Conservation (phyloP, 2,888 invertebrate species). For the Boloria selene region DNA sequence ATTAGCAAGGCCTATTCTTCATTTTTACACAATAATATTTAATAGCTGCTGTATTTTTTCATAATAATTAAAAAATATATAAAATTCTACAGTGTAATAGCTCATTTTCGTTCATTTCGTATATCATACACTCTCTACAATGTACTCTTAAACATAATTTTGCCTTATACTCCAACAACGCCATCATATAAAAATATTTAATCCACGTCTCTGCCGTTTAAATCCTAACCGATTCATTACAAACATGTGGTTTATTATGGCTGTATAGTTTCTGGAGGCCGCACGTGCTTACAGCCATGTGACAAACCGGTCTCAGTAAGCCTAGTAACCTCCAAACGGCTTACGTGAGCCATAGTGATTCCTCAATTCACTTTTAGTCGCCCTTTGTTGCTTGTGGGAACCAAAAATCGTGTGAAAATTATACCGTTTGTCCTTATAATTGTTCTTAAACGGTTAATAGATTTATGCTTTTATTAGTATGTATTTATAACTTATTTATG, state of each 20-base stretch:
- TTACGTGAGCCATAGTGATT: slow-evolving; percentile 64
- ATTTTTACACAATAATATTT: too few species aligned
- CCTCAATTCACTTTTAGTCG: slow-evolving; percentile 56
- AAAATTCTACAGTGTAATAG: too few species aligned
- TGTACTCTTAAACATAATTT: too few species aligned
- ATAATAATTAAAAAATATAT: too few species aligned
- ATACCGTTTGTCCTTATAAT: slow-evolving; percentile 30
- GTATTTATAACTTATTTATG: background rate
- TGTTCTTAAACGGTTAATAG: slow-evolving; percentile 17
- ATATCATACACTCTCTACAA: too few species aligned
- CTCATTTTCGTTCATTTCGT: too few species aligned
- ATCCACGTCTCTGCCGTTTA: slow-evolving; percentile 29
- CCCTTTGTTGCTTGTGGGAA: slow-evolving; percentile 52
- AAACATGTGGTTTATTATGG: slow-evolving; percentile 36
- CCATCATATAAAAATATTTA: background rate
- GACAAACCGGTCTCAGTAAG: slow-evolving; percentile 76
- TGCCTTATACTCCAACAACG: too few species aligned
- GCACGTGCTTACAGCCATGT: slow-evolving; percentile 78
- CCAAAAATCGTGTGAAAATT: slow-evolving; percentile 46
- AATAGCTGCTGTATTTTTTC: too few species aligned
- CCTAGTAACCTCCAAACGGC: slow-evolving; percentile 82
- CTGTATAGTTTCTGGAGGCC: slow-evolving; percentile 63
- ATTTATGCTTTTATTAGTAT: background rate
- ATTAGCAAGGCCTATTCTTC: background rate
- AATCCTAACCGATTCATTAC: slow-evolving; percentile 33